Evolutionary conservation across 2,113 vertebrate genomes (phyloP).

Genomic region (Cyprinodon tularosa): DNA sequence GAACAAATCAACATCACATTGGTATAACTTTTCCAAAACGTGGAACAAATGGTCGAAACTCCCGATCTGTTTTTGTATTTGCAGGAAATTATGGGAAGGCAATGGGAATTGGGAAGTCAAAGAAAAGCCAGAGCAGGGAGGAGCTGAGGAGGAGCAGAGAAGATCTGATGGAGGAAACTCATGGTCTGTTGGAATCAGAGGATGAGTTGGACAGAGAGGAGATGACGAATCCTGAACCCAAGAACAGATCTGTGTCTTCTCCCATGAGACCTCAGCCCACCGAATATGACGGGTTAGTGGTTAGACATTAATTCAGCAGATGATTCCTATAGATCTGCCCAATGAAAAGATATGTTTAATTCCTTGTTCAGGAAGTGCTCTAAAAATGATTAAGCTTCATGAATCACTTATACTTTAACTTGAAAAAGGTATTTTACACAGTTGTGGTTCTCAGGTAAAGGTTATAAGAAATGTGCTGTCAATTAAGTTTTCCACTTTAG

Average conservation of each 20-base stretch:
- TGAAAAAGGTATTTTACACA: too few species aligned
- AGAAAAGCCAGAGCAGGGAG: constrained; percentile 70
- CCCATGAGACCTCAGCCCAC: constrained; percentile 81
- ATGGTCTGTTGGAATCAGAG: constrained; percentile 65
- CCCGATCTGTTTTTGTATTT: background rate
- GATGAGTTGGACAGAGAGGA: constrained; percentile 77
- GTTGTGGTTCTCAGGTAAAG: too few species aligned
- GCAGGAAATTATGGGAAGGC: constrained; percentile 89
- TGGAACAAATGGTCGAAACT: too few species aligned
- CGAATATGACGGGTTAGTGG: constrained; percentile 83
- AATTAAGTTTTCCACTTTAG: too few species aligned
- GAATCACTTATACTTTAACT: background rate
- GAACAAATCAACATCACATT: too few species aligned
- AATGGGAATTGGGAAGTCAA: constrained; percentile 69
- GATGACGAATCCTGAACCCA: constrained; percentile 61
- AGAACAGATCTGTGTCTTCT: constrained; percentile 78
- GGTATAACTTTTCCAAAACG: too few species aligned
- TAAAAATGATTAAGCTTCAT: background rate
- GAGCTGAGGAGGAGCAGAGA: constrained; percentile 69
- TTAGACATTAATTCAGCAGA: background rate
- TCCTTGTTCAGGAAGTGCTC: background rate
- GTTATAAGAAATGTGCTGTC: too few species aligned
- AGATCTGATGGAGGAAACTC: constrained; percentile 56
- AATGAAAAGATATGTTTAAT: background rate
- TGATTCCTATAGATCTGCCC: background rate